A percentile compares a stretch with the other conserved stretches of the same genome.
These are phyloP conservation scores for Bruchidius siliquastri DNA, from an alignment of 2,888 invertebrate genomes.

Conservation along the genomic window DNA sequence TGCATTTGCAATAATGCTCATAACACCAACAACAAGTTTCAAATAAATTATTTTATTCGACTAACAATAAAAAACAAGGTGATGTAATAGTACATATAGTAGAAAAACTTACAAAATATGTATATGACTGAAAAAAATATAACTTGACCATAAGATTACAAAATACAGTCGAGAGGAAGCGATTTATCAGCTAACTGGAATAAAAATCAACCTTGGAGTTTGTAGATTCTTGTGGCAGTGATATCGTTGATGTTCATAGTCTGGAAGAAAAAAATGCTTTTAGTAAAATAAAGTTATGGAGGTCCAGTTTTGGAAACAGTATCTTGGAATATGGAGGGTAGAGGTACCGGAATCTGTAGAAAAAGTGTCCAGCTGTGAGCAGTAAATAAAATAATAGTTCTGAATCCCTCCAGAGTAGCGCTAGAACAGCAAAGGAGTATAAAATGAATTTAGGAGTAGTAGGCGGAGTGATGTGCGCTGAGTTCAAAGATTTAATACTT, in stretches of 20 bases:
- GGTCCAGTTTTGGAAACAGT: too few species aligned
- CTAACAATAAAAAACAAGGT: not conserved
- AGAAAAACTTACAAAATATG: not conserved
- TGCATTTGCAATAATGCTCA: too few species aligned
- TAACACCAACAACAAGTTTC: not conserved
- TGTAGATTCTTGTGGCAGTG: constrained; percentile 36
- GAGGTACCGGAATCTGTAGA: too few species aligned
- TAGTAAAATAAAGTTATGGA: too few species aligned
- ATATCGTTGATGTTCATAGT: constrained; percentile 33
- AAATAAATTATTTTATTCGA: not conserved
- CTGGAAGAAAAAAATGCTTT: constrained; percentile 25
- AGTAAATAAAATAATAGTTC: too few species aligned
- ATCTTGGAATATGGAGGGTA: too few species aligned
- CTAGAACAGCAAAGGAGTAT: too few species aligned
- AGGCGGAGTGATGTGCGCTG: too few species aligned
- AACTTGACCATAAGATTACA: not conserved
- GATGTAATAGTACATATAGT: not conserved
- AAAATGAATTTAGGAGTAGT: too few species aligned
- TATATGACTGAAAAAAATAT: not conserved
- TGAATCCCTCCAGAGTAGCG: too few species aligned
- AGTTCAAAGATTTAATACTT: too few species aligned
- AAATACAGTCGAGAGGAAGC: not conserved
- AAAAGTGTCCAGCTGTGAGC: too few species aligned
- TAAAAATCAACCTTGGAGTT: constrained; percentile 28
- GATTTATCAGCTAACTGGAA: not conserved